Percentiles rank a stretch among this genome's conserved stretches.
phyloP scores from a whole-genome alignment of 2,113 vertebrate genomes.

The Ictalurus punctatus region DNA sequence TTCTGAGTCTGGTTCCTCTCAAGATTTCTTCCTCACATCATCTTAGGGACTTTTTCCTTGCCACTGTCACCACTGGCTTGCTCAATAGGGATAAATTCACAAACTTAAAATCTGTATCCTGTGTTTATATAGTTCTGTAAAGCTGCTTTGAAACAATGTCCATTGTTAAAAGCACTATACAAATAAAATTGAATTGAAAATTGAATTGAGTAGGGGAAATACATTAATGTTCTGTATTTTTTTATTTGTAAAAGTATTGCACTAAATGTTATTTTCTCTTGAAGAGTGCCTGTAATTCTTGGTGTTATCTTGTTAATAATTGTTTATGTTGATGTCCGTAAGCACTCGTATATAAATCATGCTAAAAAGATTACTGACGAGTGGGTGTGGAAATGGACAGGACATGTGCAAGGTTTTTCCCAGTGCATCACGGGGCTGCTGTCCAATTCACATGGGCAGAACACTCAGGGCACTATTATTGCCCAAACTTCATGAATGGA shows the following conservation, averaged over 20 bases:
- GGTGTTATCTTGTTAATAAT: background rate
- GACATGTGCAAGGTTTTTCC: background rate
- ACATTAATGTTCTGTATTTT: background rate
- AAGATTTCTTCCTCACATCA: too few species aligned
- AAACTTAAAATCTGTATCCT: too few species aligned
- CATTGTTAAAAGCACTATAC: too few species aligned
- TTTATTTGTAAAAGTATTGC: background rate
- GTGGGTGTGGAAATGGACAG: background rate
- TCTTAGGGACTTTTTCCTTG: too few species aligned
- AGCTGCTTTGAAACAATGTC: too few species aligned
- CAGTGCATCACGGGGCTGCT: constrained; percentile 1
- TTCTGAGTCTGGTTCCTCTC: too few species aligned
- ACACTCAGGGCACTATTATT: background rate
- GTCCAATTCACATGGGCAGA: background rate
- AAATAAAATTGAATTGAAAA: too few species aligned
- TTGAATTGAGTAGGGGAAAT: too few species aligned
- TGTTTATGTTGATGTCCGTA: background rate
- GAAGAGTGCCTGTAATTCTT: background rate
- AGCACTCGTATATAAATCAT: background rate
- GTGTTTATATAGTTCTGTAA: too few species aligned
- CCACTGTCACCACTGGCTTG: too few species aligned
- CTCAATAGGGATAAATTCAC: too few species aligned
- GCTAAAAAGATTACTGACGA: constrained; percentile 11
- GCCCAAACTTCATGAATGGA: background rate
- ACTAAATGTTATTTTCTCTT: background rate